Evolutionary conservation across 2,113 vertebrate genomes (phyloP), one percentile per base, ranked within the genome.

Genomic region (Neolamprologus variostigma): DNA sequence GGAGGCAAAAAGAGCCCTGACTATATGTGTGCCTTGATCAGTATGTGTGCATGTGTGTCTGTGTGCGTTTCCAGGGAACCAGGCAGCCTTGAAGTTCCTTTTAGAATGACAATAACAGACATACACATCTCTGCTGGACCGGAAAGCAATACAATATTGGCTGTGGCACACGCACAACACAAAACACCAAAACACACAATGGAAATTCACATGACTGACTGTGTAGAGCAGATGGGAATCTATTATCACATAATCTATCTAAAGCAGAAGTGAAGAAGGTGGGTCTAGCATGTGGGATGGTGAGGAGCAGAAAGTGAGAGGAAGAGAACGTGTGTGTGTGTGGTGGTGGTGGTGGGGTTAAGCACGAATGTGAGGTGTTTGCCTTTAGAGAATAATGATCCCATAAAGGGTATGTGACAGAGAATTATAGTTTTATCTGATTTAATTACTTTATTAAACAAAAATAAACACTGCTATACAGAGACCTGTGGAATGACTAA

Each of bases 181-280:
- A 21, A 21, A 37, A 7, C 37, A 63, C 23, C 26, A 35, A 10
- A 50, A n/a, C 5, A 31, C 54, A 86, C n/a, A 80, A 80, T 19
- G 42, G 13, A 85, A 47, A n/a, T 85, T 76, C 57, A 82, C 26
- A 80, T 84, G 86, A 92, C 88, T 92, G 83, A n/a, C 71, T 73
- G 21, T 16, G 28, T 21, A 21, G 50, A 84, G 51, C 51, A 89
- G 42, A 53, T 9, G 3, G 45, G 7, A 40, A 31, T 86, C 68
- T 86, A 82, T 91, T 85, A 82, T 89, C 91, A 89, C 88, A 79
- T 81, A 61, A 89, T 93, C 84, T 92, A 93, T 93, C 89, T 88
- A 89, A 92, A 87, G 82, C 42, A 80, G 47, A 83, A 19, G 51
- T 83, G 84, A 91, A 21, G 63, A 89, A 90, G 79, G 90, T 87